Base-by-base conservation (phyloP, 2,888 invertebrate genomes). In the Ephialtes manifestator region DNA sequence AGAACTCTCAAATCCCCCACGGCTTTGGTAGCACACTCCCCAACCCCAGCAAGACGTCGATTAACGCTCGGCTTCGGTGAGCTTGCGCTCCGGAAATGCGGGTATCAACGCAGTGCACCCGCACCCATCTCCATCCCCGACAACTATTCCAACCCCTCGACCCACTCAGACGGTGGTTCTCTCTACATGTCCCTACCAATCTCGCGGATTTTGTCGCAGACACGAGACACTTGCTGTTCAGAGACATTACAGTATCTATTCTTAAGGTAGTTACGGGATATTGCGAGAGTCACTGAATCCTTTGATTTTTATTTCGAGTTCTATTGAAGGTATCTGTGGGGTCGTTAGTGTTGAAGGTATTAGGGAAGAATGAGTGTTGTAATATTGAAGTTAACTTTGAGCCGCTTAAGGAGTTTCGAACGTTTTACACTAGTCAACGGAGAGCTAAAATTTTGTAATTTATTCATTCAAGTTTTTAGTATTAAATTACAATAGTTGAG, bases 61-160 rank as follows among this genome's bases (percentile, higher is more conserved):
- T 82, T 82, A 82, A 77, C 82, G 76, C 82, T 70, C 68, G 75
- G 68, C 71, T 77, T 71, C 71, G 48, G 76, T 51, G 82, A 68
- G 65, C 70, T 68, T 39, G 39, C 70, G 70, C 71, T 43, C 46
- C 65, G 55, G 65, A 71, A 82, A 82, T 82, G 82, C 82, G 82
- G 82, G 82, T 72, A 71, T 63, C 79, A 65, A 80, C 72, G 70
- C 48, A 58, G 70, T 20, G 68, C 76, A 77, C 82, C 82, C 82
- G 77, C 82, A 82, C 70, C 31, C 20, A 48, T 82, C 24, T 24
- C 43, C 77, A 67, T 58, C 65, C 68, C 43, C 70, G 35, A 39
- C 76, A 35, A 35, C 65, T 39, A 35, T 20, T 39, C 65, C 18
- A 35, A 46, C 55, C 58, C 79, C 70, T 46, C 35, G 15, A 31